These are phyloP conservation scores for Halesus radiatus DNA, from an alignment of 1,140 invertebrate genomes.

Conservation along the genomic window DNA sequence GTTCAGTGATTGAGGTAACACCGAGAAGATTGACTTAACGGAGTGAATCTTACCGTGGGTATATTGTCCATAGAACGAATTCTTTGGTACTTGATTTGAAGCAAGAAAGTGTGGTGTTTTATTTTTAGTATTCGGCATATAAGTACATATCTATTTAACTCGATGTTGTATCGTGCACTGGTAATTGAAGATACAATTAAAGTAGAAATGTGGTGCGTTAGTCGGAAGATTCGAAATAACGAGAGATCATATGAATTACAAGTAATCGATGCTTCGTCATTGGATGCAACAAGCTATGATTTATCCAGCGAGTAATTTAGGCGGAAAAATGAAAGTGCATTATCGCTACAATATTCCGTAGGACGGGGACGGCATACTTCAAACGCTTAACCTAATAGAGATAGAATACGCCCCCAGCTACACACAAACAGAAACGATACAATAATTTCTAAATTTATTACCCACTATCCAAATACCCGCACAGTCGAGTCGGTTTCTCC, in stretches of 20 bases:
- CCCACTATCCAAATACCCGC: conserved; percentile 14
- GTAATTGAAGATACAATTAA: too few species aligned
- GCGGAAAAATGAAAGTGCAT: conserved; percentile 35
- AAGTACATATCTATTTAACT: too few species aligned
- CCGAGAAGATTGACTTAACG: too few species aligned
- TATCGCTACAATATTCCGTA: conserved; percentile 17
- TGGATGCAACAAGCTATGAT: conserved; percentile 32
- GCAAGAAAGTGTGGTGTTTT: too few species aligned
- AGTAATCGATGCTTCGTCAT: conserved; percentile 22
- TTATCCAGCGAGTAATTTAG: conserved; percentile 25
- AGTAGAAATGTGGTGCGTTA: too few species aligned
- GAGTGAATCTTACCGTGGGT: too few species aligned
- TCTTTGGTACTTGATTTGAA: too few species aligned
- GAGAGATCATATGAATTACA: conserved; percentile 17
- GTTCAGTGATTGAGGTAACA: too few species aligned
- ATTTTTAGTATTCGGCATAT: too few species aligned
- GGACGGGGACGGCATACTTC: conserved; percentile 38
- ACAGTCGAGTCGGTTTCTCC: conserved; percentile 1
- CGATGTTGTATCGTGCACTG: too few species aligned
- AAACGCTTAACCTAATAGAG: conserved; percentile 38
- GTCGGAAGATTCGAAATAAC: neutral
- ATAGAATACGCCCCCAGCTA: conserved; percentile 37
- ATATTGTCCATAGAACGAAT: too few species aligned
- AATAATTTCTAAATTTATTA: conserved; percentile 36
- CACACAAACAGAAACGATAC: conserved; percentile 30